Conservation (phyloP, 2,113 vertebrate genomes). For the Asarcornis scutulata region DNA sequence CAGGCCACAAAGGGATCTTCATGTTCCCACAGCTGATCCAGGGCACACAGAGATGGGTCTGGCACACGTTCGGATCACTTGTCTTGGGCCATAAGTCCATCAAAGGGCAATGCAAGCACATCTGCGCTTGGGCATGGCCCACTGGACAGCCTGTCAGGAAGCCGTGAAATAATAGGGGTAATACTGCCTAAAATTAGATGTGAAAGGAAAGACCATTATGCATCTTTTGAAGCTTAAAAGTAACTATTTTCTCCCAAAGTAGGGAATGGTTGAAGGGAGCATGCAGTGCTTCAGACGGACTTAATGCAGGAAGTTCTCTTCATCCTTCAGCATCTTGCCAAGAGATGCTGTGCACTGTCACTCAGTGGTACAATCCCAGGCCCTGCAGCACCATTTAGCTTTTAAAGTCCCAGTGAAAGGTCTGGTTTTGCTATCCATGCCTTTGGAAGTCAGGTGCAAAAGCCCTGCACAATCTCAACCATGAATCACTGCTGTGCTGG, state of each 20-base stretch:
- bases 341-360: not conserved
- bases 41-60: not conserved
- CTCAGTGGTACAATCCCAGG: not conserved
- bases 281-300: not conserved
- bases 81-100: not conserved
- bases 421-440: not conserved
- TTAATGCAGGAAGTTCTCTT: not conserved
- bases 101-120: not conserved
- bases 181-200: not conserved
- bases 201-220: not conserved
- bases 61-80: not conserved
- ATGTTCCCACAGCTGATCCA: not conserved
- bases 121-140: not conserved
- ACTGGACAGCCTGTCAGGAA: not conserved
- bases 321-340: not conserved
- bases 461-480: not conserved
- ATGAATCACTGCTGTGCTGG: not conserved
- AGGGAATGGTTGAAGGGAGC: not conserved
- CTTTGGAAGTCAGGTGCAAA: not conserved
- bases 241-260: not conserved
- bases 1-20: not conserved
- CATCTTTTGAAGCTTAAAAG: not conserved
- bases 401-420: not conserved
- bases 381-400: not conserved
- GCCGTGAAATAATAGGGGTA: not conserved